Base-by-base conservation (phyloP, 2,113 vertebrate species). In the Pseudopodoces humilis region DNA sequence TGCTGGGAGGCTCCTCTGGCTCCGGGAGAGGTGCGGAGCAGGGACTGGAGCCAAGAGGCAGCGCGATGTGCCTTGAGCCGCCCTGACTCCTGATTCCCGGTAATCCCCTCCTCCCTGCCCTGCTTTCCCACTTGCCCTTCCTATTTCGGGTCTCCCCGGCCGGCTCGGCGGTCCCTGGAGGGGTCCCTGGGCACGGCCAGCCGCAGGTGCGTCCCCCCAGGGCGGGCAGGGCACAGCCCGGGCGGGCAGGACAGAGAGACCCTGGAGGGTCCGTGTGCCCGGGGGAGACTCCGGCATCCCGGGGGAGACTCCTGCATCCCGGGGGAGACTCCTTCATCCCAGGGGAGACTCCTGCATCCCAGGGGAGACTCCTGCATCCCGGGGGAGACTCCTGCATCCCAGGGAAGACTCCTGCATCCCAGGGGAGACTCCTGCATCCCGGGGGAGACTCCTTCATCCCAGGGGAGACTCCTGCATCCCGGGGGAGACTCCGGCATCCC, bases 91-190 rank as follows among this genome's bases (percentile, higher is more conserved):
- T 15, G 53, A 10, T 28, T 46, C 55, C 53, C 52, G 3, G 9
- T 8, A 63, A 75, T 94, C 82, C 85, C 47, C 65, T 93, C 78
- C 88, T 96, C 88, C 85, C 65, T 47, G 95, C 10, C 90, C 94
- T 43, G 65, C 65, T 85, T 93, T 41, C 47, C 74, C 88, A n/a
- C 74, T 67, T 31, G 85, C 62, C 62, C 3, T 21, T 83, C 59
- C 91, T 60, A 20, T 88, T 68, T n/a, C 56, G 88, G 74, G 8
- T 53, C 33, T 70, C 74, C 62, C 55, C 7, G 33, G 24, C 58
- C n/a, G 80, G 31, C 35, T 37, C 44, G 19, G 2, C 4, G 3
- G 27, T 33, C 72, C 84, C 22, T 0, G 12, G 35, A 7, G 0
- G 30, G 13, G 19, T 18, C n/a, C 1, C 17, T 2, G 72, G 62